phyloP scores from a whole-genome alignment of 2,797 vertebrate species.

The Peromyscus eremicus region DNA sequence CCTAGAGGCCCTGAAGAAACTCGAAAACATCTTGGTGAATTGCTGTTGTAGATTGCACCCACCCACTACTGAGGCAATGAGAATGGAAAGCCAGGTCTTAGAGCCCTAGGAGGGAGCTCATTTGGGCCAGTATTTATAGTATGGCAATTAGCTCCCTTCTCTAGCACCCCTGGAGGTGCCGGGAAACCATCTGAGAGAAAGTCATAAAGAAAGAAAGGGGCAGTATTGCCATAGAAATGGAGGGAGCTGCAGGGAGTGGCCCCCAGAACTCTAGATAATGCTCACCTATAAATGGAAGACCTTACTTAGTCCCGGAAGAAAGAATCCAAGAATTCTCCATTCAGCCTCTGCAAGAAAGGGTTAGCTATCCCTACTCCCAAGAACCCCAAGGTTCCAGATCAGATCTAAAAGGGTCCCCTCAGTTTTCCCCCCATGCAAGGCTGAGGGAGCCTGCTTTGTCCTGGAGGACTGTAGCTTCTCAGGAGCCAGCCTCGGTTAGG shows the following conservation, averaged over 20 bases:
- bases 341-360: background rate
- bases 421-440: background rate
- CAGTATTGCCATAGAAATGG: slow-evolving; percentile 46
- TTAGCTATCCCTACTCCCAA: background rate
- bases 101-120: slow-evolving; percentile 45
- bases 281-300: background rate
- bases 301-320: background rate
- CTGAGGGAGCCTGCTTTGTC: background rate
- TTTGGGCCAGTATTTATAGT: slow-evolving; percentile 77
- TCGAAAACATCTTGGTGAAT: background rate
- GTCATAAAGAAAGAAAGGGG: slow-evolving; percentile 47
- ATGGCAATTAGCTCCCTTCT: slow-evolving; percentile 72
- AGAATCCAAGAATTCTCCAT: background rate
- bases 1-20: background rate
- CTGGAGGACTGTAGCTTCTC: no score
- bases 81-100: slow-evolving; percentile 57
- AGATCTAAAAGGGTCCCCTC: background rate
- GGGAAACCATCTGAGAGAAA: slow-evolving; percentile 50
- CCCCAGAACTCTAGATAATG: background rate
- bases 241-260: background rate
- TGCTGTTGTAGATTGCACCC: background rate
- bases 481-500: background rate
- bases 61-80: background rate
- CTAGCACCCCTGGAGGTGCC: slow-evolving; percentile 63
- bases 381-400: background rate